phyloP scores from a whole-genome alignment of 2,797 vertebrate species.

The Bryconaethiops microstoma region DNA sequence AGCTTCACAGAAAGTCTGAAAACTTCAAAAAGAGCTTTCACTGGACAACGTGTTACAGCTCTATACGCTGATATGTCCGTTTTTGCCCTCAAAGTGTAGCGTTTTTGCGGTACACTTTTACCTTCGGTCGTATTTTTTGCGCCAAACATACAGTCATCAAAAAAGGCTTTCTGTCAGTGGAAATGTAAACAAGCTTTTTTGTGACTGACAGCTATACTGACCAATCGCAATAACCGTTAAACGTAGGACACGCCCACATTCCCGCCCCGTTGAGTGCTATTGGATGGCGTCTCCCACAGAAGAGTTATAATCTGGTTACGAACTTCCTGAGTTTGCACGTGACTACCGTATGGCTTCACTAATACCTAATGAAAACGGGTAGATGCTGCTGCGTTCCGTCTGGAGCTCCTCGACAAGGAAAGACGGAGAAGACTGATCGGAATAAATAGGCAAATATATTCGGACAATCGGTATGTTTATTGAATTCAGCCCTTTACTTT shows the following conservation, averaged over 20 bases:
- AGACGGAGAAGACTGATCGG: background rate
- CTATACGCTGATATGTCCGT: background rate
- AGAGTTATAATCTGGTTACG: background rate
- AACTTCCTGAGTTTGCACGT: constrained; percentile 60
- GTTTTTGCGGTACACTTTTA: background rate
- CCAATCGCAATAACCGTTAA: background rate
- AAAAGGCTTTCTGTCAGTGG: background rate
- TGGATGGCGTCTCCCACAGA: too few species aligned
- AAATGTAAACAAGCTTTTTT: background rate
- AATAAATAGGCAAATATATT: background rate
- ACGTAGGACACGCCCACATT: background rate
- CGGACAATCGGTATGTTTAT: background rate
- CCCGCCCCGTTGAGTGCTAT: background rate
- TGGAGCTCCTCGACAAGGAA: background rate
- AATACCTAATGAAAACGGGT: background rate
- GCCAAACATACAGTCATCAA: background rate
- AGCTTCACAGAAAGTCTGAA: background rate
- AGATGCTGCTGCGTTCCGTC: background rate
- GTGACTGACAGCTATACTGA: background rate
- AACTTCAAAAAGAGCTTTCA: too few species aligned
- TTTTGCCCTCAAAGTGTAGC: background rate
- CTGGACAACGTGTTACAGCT: background rate
- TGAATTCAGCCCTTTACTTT: background rate
- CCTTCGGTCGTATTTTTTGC: too few species aligned
- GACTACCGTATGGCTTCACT: background rate